These are phyloP conservation scores for Trypoxylon attenuatum DNA, from an alignment of 2,888 invertebrate genomes.

Conservation along the genomic window DNA sequence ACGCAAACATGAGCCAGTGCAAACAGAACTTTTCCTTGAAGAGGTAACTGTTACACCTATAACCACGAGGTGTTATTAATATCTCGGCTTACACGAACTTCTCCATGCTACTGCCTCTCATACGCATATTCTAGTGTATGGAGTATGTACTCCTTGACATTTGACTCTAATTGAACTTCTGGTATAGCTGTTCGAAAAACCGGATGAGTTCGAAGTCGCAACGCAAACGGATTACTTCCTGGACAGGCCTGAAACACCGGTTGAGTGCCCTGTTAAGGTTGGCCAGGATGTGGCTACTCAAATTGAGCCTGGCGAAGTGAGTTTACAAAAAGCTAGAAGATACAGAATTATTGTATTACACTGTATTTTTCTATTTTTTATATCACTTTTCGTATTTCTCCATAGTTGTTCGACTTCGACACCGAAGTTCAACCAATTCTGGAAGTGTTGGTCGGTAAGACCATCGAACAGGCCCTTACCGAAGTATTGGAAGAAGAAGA, in stretches of 20 bases:
- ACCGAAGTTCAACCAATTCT: conserved; percentile 92
- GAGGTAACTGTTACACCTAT: too few relatives aligned
- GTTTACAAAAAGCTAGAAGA: too few relatives aligned
- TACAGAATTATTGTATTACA: too few relatives aligned
- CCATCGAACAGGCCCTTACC: conserved; percentile 90
- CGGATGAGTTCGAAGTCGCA: conserved; percentile 84
- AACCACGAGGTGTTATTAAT: too few relatives aligned
- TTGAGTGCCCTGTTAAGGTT: conserved; percentile 85
- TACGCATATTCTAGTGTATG: too few relatives aligned
- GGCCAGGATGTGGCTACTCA: conserved; percentile 90
- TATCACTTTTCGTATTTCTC: too few relatives aligned
- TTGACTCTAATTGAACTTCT: background rate
- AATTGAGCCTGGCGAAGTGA: conserved; percentile 91
- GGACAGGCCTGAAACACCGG: conserved; percentile 88
- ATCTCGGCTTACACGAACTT: too few relatives aligned
- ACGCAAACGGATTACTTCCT: conserved; percentile 92
- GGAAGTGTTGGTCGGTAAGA: conserved; percentile 92
- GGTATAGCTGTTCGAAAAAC: conserved; percentile 81
- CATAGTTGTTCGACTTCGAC: conserved; percentile 93
- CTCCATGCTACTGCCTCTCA: too few relatives aligned
- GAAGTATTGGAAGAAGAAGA: conserved; percentile 97
- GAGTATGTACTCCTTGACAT: too few relatives aligned
- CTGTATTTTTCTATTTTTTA: too few relatives aligned
- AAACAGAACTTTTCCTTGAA: conserved; percentile 93
- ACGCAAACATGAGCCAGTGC: conserved; percentile 89